These are phyloP conservation scores for Diabrotica balteata DNA, from an alignment of 2,888 invertebrate species.

Conservation along the genomic window DNA sequence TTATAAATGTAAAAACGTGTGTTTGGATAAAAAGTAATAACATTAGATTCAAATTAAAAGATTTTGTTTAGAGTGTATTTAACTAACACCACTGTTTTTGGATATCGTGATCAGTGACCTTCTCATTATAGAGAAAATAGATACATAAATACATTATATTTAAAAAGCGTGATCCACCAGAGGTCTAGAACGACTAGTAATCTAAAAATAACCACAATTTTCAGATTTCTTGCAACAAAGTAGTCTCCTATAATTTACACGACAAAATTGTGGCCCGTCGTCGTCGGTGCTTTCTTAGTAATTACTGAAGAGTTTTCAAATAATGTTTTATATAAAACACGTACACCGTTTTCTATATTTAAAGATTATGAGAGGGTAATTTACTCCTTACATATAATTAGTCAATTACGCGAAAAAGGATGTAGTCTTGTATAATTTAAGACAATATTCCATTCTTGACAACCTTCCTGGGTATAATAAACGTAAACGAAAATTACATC, in stretches of 20 bases:
- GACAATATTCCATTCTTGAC: constrained; percentile 26
- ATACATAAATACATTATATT: too few relatives aligned
- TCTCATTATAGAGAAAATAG: too few relatives aligned
- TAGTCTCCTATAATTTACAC: constrained; percentile 4
- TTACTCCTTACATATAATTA: constrained; percentile 38
- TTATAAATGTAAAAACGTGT: too few relatives aligned
- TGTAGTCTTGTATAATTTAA: constrained; percentile 38
- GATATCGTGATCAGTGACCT: too few relatives aligned
- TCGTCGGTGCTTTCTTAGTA: not conserved
- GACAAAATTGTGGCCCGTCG: not conserved
- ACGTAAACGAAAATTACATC: constrained; percentile 27
- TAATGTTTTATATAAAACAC: constrained; percentile 26
- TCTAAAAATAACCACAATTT: too few relatives aligned
- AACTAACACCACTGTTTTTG: too few relatives aligned
- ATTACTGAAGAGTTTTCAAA: constrained; percentile 12
- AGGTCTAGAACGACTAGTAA: too few relatives aligned
- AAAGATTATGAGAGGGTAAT: constrained; percentile 40
- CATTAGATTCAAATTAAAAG: too few relatives aligned
- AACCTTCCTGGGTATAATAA: constrained; percentile 16
- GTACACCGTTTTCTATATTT: constrained; percentile 38
- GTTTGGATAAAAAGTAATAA: too few relatives aligned
- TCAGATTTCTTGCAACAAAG: too few relatives aligned
- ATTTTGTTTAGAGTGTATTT: too few relatives aligned
- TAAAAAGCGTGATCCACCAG: too few relatives aligned
- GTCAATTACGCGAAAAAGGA: constrained; percentile 39